Evolutionary conservation across 1,140 invertebrate genomes (phyloP).

Genomic region (Mactra quadrangularis): DNA sequence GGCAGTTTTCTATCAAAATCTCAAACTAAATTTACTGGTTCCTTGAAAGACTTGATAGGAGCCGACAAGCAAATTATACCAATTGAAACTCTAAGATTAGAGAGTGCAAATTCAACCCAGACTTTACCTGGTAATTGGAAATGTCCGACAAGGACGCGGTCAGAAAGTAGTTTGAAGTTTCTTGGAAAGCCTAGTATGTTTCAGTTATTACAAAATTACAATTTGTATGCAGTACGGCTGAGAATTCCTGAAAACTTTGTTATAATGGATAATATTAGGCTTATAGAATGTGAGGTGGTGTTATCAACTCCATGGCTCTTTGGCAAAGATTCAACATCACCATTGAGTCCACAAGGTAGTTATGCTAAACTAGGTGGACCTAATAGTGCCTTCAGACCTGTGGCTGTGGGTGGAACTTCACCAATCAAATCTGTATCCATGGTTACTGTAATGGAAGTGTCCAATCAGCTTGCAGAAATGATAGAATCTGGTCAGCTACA

Average conservation of each 20-base stretch:
- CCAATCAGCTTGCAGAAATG: constrained; percentile 26
- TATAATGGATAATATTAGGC: constrained; percentile 42
- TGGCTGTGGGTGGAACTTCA: constrained; percentile 24
- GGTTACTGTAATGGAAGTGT: constrained; percentile 54
- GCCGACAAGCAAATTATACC: constrained; percentile 53
- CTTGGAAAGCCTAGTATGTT: constrained; percentile 58
- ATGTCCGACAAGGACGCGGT: constrained; percentile 30
- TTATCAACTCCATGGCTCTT: constrained; percentile 37
- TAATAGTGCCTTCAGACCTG: constrained; percentile 55
- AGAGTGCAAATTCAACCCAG: constrained; percentile 9
- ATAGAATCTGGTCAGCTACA: constrained; percentile 26
- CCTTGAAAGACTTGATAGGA: constrained; percentile 56
- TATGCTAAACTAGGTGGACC: constrained; percentile 57
- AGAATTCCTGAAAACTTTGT: constrained; percentile 42
- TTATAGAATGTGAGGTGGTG: constrained; percentile 58
- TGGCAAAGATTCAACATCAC: constrained; percentile 12
- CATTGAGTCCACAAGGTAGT: constrained; percentile 50
- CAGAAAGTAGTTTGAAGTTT: constrained; percentile 39
- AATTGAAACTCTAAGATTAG: constrained; percentile 53
- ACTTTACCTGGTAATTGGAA: constrained; percentile 45
- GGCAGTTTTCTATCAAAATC: constrained; percentile 44
- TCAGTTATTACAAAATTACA: constrained; percentile 59
- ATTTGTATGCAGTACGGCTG: constrained; percentile 49
- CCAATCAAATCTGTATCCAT: constrained; percentile 51
- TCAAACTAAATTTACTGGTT: constrained; percentile 60